phyloP scores from a whole-genome alignment of 1,140 invertebrate genomes.

The Drosophila biarmipes region DNA sequence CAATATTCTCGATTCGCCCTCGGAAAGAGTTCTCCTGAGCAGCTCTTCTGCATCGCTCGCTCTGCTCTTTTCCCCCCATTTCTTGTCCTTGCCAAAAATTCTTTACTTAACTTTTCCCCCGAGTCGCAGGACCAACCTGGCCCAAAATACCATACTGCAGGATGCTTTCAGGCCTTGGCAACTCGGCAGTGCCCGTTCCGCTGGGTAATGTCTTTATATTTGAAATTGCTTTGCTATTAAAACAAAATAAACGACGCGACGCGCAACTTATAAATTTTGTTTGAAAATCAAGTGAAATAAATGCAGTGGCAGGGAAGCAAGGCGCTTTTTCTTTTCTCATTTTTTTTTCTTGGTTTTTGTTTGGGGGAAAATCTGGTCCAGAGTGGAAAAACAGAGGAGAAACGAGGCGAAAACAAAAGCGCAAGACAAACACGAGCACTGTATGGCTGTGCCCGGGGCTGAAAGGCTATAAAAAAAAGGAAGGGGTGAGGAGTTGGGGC shows the following conservation, averaged over 20 bases:
- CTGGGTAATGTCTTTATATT: constrained; percentile 51
- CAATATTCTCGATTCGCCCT: constrained; percentile 25
- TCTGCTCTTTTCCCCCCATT: not conserved
- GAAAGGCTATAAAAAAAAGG: not conserved
- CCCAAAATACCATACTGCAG: constrained; percentile 29
- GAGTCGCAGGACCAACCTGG: constrained; percentile 23
- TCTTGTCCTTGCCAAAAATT: constrained; percentile 12
- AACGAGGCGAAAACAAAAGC: constrained; percentile 42
- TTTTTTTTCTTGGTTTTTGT: not conserved
- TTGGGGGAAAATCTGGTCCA: constrained; percentile 26
- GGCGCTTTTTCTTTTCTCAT: not conserved
- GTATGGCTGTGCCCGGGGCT: not conserved
- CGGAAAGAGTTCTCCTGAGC: not conserved
- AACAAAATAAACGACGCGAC: constrained; percentile 62
- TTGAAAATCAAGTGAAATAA: constrained; percentile 64
- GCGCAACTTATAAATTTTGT: constrained; percentile 66
- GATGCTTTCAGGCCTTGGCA: constrained; percentile 50
- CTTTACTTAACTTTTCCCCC: not conserved
- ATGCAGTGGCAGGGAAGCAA: constrained; percentile 32
- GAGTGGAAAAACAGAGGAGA: constrained; percentile 13
- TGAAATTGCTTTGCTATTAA: constrained; percentile 63
- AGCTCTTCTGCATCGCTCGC: not conserved
- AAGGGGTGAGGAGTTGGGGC: constrained; percentile 10
- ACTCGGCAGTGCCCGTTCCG: not conserved
- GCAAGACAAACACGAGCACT: constrained; percentile 29